Conservation (phyloP, 2,888 invertebrate genomes). For the Philereme transversata region DNA sequence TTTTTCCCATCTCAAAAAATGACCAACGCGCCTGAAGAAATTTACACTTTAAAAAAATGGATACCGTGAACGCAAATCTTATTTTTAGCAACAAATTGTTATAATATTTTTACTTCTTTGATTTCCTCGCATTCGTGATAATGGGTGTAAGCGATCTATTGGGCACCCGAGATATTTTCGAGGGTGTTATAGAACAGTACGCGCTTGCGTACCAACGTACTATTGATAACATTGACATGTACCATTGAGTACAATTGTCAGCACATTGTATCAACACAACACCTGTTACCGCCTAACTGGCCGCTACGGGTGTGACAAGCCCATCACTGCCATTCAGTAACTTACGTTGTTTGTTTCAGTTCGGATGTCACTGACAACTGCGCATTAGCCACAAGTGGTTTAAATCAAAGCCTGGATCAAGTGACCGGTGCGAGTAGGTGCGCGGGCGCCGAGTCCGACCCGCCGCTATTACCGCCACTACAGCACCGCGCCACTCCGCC, state of each 20-base stretch:
- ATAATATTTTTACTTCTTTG: no score
- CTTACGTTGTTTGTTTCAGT: constrained; percentile 43
- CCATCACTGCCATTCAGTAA: constrained; percentile 13
- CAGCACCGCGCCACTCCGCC: constrained; percentile 60
- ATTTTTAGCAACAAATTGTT: no score
- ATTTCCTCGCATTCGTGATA: no score
- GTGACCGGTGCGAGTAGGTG: constrained; percentile 46
- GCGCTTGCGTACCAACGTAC: no score
- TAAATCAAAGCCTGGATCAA: constrained; percentile 65
- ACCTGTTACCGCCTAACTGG: constrained; percentile 34
- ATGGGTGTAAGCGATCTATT: no score
- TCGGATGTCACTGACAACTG: constrained; percentile 45
- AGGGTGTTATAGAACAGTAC: no score
- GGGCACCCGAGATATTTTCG: no score
- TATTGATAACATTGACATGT: not conserved
- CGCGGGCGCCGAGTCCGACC: constrained; percentile 54
- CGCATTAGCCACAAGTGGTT: constrained; percentile 51
- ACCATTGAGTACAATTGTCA: constrained; percentile 21
- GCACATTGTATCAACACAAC: constrained; percentile 28
- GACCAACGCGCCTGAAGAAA: no score
- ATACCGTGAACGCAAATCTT: no score
- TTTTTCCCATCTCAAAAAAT: no score
- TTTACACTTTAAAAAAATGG: no score
- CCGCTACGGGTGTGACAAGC: not conserved
- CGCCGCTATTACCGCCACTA: constrained; percentile 36